phyloP scores from a whole-genome alignment of 2,797 vertebrate genomes.

The Chelon auratus region DNA sequence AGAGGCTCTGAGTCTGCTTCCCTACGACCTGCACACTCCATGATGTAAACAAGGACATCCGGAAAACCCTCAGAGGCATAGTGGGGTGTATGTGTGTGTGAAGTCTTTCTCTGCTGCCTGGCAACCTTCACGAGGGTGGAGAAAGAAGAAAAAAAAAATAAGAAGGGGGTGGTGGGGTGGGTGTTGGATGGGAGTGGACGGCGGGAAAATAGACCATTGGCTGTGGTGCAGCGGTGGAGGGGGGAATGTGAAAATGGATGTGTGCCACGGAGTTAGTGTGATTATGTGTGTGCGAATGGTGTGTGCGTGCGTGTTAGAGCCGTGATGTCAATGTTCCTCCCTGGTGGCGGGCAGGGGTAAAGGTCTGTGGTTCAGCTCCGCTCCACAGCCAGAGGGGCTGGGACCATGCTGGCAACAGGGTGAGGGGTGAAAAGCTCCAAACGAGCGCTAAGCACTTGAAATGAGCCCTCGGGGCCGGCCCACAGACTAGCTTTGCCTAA shows the following conservation, averaged over 20 bases:
- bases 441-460: conserved; percentile 83
- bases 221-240: conserved; percentile 49
- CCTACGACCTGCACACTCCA: conserved; percentile 76
- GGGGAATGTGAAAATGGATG: conserved; percentile 65
- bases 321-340: conserved; percentile 73
- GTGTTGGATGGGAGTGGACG: conserved; percentile 65
- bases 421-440: conserved; percentile 82
- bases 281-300: conserved; percentile 27
- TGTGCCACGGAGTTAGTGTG: conserved; percentile 56
- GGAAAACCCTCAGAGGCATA: conserved; percentile 81
- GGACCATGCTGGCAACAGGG: conserved; percentile 75
- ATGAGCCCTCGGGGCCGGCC: conserved; percentile 82
- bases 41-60: conserved; percentile 85
- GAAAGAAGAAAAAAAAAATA: conserved; percentile 55
- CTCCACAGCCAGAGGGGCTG: conserved; percentile 76
- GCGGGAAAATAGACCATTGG: conserved; percentile 79
- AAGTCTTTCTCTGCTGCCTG: conserved; percentile 83
- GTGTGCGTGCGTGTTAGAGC: conserved; percentile 45
- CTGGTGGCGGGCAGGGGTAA: conserved; percentile 65
- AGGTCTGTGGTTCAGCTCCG: conserved; percentile 70
- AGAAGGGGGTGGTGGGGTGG: conserved; percentile 41
- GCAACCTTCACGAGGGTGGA: conserved; percentile 77
- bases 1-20: conserved; percentile 68
- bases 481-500: conserved; percentile 82
- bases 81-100: conserved; percentile 78